Evolutionary conservation across 1,140 invertebrate species (phyloP), one percentile per base, ranked within the genome.

Genomic region (Zelostemma sp.): DNA sequence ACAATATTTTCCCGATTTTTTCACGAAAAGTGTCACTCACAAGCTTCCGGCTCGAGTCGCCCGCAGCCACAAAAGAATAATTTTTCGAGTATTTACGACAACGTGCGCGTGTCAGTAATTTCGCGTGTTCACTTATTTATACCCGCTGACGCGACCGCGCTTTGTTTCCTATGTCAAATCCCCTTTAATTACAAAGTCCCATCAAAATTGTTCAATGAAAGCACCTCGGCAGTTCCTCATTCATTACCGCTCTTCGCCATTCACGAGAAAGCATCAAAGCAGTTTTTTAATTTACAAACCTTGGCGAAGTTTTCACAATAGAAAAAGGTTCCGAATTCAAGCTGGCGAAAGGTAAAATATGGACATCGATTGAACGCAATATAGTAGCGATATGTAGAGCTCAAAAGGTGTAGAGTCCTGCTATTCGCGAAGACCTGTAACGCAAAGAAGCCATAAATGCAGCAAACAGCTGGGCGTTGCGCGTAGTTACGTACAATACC

Each of bases 401-500:
- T 40, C 50, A 53, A 68, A 47, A 53, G 56, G 48, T 35, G 55
- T 28, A 31, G 45, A 55, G 65, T 54, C 54, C 63, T 59, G 33
- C 6, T n/a, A 67, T 68, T 63, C 38, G 72, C 65, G 80, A 81
- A 80, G 78, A 81, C 78, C 76, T 65, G 41, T 78, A 77, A 78
- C 55, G 65, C 60, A 74, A 55, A 60, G 79, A 81, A 81, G 79
- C 79, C 80, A 73, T 80, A 81, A 75, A 79, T 72, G 72, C 68
- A 74, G 17, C 53, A 75, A 79, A 79, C 74, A 78, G 70, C 70
- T 75, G 77, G 66, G 45, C 61, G 59, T 68, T 72, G 45, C 54
- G 46, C 49, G 48, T 50, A 58, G 33, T 35, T 63, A 57, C 55
- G 16, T 53, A 54, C 60, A 40, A 54, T 45, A 46, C 48, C 33